These are phyloP conservation scores for Pocillopora meandrina DNA, from an alignment of 92 coral and sea anemone species.

Conservation along the genomic window DNA sequence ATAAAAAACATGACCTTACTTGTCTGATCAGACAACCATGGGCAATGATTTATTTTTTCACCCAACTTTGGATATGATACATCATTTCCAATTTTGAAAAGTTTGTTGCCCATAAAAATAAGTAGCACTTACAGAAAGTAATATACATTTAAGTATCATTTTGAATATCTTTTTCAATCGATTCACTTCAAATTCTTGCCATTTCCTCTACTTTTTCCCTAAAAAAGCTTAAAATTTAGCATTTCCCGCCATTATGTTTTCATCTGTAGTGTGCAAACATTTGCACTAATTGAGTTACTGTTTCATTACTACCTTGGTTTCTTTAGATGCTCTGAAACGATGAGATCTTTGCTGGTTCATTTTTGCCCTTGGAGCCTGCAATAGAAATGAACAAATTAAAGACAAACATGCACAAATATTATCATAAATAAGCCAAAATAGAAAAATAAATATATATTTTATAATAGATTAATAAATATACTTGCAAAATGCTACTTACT, in stretches of 20 bases:
- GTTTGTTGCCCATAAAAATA: too few relatives aligned
- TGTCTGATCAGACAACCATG: not conserved
- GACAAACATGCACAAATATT: not conserved
- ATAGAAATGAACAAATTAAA: not conserved
- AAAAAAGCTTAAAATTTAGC: not conserved
- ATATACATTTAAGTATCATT: not conserved
- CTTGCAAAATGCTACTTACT: constrained; percentile 53
- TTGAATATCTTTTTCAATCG: constrained; percentile 72
- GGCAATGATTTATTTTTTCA: too few relatives aligned
- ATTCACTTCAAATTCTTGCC: constrained; percentile 75
- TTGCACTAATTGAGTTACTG: not conserved
- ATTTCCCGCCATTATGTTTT: not conserved
- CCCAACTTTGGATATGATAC: too few relatives aligned
- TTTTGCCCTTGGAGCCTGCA: constrained; percentile 96
- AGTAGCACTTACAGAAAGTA: too few relatives aligned
- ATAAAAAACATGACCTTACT: not conserved
- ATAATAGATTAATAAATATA: not conserved
- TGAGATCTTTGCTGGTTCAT: constrained; percentile 99
- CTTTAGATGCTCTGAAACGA: constrained; percentile 98
- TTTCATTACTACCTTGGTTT: constrained; percentile 62
- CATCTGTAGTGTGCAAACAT: not conserved
- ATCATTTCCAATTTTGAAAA: too few relatives aligned
- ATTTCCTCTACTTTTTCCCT: constrained; percentile 94
- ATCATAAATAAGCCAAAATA: not conserved
- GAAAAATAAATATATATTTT: not conserved